Evolutionary conservation across 2,113 vertebrate species (phyloP), one percentile per base, ranked within the genome.

Genomic region (Heterotilapia buettikoferi): DNA sequence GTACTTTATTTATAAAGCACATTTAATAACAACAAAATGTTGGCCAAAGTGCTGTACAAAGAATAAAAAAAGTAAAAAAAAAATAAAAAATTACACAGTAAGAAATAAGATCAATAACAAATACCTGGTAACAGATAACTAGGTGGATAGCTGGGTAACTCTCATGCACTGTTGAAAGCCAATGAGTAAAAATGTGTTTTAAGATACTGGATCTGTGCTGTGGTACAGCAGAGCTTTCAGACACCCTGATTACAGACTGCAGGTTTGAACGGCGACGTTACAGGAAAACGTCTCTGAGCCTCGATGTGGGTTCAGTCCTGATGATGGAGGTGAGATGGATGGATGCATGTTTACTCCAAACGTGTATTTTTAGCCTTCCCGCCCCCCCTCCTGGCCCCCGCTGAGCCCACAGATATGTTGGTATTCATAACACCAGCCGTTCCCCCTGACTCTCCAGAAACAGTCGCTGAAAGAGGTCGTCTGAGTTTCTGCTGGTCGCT

Each of bases 121-220:
- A 29, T 0, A 0, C 4, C 7, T 29, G 56, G 56, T 29, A 1
- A 6, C 52, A 54, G 13, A 29, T 16, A 26, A 29, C 26, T 29
- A 13, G 56, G 24, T 29, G 56, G 24, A 59, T 3, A 29, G 56
- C 29, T 59, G 56, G 13, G 54, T 26, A 5, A 26, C 21, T 54
- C 8, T 53, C 54, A 56, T 26, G 53, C 0, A 6, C 21, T 14
- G 54, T 7, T 56, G 54, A 56, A 26, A 3, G 54, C 52, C 1
- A 53, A 11, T 6, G 0, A 56, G 11, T 56, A 2, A 13, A 14
- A 56, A 26, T 13, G 53, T 54, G 54, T 56, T 56, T 54, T 26
- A 26, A 56, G 54, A 0, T 13, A 56, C 11, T 29, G 24, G 56
- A 0, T 2, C 56, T 59, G 57, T 31, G 50, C 56, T 29, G 56